phyloP scores from a whole-genome alignment of 2,888 invertebrate genomes.

The Diaphora mendica region DNA sequence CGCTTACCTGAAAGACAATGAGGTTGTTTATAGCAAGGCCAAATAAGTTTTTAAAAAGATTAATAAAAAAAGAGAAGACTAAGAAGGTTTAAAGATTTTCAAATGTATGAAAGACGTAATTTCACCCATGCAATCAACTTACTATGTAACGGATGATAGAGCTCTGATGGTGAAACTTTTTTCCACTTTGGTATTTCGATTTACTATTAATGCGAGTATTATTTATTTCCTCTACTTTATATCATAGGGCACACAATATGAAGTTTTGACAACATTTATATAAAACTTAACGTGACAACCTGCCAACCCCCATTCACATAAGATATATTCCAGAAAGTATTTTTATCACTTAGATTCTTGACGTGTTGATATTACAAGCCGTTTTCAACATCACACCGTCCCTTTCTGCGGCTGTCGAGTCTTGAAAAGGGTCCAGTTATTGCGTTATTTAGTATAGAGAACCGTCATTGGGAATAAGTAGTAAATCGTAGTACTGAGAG shows the following conservation, averaged over 20 bases:
- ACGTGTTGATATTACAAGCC: conserved; percentile 44
- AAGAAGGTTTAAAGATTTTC: not conserved
- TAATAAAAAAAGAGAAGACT: not conserved
- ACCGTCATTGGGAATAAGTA: conserved; percentile 38
- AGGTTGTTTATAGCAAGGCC: no score
- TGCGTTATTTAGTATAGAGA: conserved; percentile 46
- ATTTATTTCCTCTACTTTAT: not conserved
- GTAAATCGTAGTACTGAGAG: conserved; percentile 35
- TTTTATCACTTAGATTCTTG: conserved; percentile 36
- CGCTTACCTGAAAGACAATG: no score
- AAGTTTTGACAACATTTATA: conserved; percentile 10
- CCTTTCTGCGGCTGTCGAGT: conserved; percentile 44
- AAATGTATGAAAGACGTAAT: not conserved
- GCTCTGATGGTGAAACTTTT: not conserved
- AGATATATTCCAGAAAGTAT: conserved; percentile 17
- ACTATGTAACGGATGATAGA: not conserved
- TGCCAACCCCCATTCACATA: conserved; percentile 10
- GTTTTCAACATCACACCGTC: conserved; percentile 22
- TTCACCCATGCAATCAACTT: not conserved
- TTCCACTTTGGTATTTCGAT: not conserved
- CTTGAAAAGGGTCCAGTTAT: conserved; percentile 49
- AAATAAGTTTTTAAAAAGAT: not conserved
- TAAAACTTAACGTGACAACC: conserved; percentile 8
- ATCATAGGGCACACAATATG: not conserved
- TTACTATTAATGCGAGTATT: not conserved